Evolutionary conservation across 2,113 vertebrate species (phyloP).

Genomic region (Halichoerus grypus): DNA sequence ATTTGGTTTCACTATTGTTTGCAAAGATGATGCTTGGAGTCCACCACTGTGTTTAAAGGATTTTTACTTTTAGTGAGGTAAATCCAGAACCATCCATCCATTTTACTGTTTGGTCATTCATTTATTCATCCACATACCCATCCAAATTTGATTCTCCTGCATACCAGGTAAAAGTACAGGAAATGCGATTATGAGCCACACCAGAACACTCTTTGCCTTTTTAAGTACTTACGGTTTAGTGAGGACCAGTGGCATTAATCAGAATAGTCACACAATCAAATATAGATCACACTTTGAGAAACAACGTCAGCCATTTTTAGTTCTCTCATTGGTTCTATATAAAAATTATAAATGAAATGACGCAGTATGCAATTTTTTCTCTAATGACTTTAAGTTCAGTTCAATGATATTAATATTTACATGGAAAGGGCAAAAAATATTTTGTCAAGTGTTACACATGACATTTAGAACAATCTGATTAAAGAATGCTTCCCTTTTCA

Average conservation of each 20-base stretch:
- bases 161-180: not conserved
- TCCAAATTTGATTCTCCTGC: not conserved
- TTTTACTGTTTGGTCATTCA: conserved; percentile 9
- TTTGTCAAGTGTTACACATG: not conserved
- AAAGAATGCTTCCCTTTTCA: not conserved
- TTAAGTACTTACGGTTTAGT: not conserved
- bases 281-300: conserved; percentile 1
- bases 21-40: not conserved
- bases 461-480: not conserved
- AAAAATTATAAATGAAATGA: conserved; percentile 6
- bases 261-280: not conserved
- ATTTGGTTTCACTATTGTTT: not conserved
- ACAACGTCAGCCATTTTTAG: not conserved
- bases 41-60: not conserved
- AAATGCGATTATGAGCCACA: not conserved
- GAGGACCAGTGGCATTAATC: not conserved
- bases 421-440: not conserved
- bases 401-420: conserved; percentile 28
- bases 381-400: not conserved
- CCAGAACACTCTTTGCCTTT: not conserved
- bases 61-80: not conserved
- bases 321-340: not conserved
- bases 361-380: not conserved
- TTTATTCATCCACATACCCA: not conserved
- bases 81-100: not conserved